Conservation (phyloP, 2,113 vertebrate genomes). For the Taurulus bubalis region DNA sequence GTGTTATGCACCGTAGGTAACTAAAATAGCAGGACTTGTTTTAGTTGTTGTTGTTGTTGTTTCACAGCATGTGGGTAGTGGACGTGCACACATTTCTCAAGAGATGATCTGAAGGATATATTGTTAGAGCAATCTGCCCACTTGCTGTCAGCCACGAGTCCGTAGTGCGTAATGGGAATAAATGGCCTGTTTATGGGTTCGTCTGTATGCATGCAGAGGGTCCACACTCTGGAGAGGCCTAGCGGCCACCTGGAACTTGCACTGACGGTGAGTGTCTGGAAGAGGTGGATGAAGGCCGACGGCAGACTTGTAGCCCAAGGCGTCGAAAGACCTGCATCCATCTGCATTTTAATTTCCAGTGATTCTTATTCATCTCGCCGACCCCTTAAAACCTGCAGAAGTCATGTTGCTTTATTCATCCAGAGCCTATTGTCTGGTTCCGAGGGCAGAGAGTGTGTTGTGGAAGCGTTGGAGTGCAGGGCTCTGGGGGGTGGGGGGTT, state of each 20-base stretch:
- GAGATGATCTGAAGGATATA: conserved; percentile 43
- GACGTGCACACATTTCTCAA: conserved; percentile 39
- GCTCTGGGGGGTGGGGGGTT: conserved; percentile 18
- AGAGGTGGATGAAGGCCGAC: conserved; percentile 28
- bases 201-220: conserved; percentile 45
- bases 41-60: neutral
- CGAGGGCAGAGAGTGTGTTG: conserved; percentile 2
- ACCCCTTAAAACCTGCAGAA: conserved; percentile 32
- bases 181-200: conserved; percentile 66
- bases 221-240: conserved; percentile 30
- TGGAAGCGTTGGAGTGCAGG: conserved; percentile 50
- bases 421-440: conserved; percentile 31
- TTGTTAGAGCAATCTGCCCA: conserved; percentile 60
- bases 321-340: conserved; percentile 42
- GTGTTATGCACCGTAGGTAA: conserved; percentile 18
- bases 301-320: conserved; percentile 44
- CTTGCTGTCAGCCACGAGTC: conserved; percentile 53
- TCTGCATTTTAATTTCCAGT: conserved; percentile 43
- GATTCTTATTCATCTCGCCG: conserved; percentile 49
- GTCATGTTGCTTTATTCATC: conserved; percentile 39
- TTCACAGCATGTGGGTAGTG: conserved; percentile 31
- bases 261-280: conserved; percentile 38
- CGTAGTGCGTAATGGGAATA: conserved; percentile 64
- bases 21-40: conserved; percentile 30
- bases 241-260: conserved; percentile 29